Conservation (phyloP, 2,797 vertebrate genomes). For the Remorina albescens region DNA sequence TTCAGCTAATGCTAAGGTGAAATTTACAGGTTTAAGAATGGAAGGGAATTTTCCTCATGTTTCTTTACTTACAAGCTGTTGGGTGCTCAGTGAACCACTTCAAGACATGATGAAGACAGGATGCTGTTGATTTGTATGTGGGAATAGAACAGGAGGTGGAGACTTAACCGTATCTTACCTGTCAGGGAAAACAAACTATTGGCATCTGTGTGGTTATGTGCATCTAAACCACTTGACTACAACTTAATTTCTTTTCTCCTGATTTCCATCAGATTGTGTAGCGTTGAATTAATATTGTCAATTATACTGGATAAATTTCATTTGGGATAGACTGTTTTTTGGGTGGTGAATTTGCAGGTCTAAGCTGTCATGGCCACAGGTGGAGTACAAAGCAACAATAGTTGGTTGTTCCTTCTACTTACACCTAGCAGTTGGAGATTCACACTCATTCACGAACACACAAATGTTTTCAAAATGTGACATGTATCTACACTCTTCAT, state of each 20-base stretch:
- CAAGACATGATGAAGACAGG: background rate
- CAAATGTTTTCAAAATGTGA: constrained; percentile 6
- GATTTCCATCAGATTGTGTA: background rate
- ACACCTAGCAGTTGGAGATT: constrained; percentile 43
- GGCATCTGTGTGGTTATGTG: constrained; percentile 15
- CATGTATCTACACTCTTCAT: background rate
- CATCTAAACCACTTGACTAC: background rate
- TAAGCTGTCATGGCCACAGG: constrained; percentile 51
- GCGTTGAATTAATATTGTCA: background rate
- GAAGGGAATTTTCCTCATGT: background rate
- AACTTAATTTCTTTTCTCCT: background rate
- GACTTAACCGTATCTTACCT: background rate
- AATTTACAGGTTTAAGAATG: background rate
- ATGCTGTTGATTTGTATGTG: background rate
- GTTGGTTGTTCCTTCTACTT: constrained; percentile 20
- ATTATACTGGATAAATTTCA: constrained; percentile 2
- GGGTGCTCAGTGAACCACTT: background rate
- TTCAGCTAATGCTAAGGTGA: constrained; percentile 90
- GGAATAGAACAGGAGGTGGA: constrained; percentile 10
- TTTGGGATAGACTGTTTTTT: constrained; percentile 12
- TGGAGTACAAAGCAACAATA: constrained; percentile 31
- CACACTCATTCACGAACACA: constrained; percentile 25
- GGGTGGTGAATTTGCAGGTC: constrained; percentile 11
- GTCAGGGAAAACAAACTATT: constrained; percentile 6
- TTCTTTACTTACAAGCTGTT: background rate